Percentiles rank a stretch among this genome's conserved stretches.
Evolutionary conservation across 2,113 vertebrate genomes (phyloP).

Genomic region (Jaculus jaculus): DNA sequence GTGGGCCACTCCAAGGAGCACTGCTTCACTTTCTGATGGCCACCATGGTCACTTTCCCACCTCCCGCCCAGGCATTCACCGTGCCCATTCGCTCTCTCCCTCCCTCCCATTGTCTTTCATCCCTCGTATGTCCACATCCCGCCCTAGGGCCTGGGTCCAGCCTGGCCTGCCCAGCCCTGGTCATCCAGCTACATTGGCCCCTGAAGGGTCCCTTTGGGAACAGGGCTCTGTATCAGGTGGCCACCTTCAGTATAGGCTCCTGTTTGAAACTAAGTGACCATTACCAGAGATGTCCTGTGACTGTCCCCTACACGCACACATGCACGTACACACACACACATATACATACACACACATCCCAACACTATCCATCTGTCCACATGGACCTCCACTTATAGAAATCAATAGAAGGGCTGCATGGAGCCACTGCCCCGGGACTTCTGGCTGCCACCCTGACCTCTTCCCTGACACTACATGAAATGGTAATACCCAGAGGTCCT

Average conservation of each 20-base stretch:
- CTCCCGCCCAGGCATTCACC: not conserved
- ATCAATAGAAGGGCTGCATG: not conserved
- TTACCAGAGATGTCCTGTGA: not conserved
- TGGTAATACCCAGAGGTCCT: not conserved
- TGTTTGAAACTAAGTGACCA: no score
- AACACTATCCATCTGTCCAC: no score
- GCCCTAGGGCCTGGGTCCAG: not conserved
- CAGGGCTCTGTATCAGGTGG: not conserved
- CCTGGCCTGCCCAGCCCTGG: slow-evolving; percentile 31
- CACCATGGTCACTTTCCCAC: not conserved
- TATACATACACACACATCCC: no score
- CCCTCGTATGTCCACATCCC: not conserved
- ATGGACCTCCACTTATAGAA: not conserved
- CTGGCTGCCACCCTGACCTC: not conserved
- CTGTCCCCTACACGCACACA: not conserved
- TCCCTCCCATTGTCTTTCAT: not conserved
- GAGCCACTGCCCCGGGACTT: not conserved
- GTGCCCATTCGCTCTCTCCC: not conserved
- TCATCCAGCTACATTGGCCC: not conserved
- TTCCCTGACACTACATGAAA: not conserved
- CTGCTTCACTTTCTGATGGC: slow-evolving; percentile 90
- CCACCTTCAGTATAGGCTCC: not conserved
- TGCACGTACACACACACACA: not conserved
- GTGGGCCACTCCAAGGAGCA: slow-evolving; percentile 87
- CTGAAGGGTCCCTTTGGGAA: not conserved